phyloP scores from a whole-genome alignment of 2,888 invertebrate genomes.

The Crioceris asparagi region DNA sequence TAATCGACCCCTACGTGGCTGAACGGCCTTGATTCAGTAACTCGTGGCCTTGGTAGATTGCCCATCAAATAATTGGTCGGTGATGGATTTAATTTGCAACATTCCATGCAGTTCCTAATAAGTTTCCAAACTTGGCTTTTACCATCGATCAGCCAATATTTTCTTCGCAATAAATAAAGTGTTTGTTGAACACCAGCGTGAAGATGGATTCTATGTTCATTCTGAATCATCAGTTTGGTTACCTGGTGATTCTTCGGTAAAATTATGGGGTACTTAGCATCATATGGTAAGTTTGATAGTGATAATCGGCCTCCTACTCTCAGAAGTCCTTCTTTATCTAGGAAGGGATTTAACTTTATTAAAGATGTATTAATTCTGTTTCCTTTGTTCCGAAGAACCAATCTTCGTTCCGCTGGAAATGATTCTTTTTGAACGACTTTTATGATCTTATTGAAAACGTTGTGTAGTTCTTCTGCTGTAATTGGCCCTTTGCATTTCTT shows the following conservation, averaged over 20 bases:
- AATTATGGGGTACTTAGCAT: neutral
- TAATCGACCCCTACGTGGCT: neutral
- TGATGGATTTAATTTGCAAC: neutral
- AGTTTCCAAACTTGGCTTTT: neutral
- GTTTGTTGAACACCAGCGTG: neutral
- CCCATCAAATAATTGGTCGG: slow-evolving; percentile 1
- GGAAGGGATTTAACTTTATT: slow-evolving; percentile 14
- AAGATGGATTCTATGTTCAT: neutral
- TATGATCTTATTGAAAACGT: neutral
- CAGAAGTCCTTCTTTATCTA: slow-evolving; percentile 12
- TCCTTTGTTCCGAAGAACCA: too few relatives aligned
- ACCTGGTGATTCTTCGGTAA: neutral
- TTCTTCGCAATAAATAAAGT: neutral
- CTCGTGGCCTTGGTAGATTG: neutral
- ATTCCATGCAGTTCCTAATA: neutral
- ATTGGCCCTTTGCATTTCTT: too few relatives aligned
- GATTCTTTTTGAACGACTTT: neutral
- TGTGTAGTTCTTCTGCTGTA: neutral
- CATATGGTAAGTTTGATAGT: neutral
- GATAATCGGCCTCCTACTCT: slow-evolving; percentile 16
- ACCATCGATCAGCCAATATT: neutral
- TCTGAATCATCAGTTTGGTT: neutral
- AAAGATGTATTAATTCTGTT: too few relatives aligned
- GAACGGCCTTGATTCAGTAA: neutral
- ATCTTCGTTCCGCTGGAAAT: too few relatives aligned